Conservation (phyloP, 2,113 vertebrate species). For the Anthoscopus minutus region DNA sequence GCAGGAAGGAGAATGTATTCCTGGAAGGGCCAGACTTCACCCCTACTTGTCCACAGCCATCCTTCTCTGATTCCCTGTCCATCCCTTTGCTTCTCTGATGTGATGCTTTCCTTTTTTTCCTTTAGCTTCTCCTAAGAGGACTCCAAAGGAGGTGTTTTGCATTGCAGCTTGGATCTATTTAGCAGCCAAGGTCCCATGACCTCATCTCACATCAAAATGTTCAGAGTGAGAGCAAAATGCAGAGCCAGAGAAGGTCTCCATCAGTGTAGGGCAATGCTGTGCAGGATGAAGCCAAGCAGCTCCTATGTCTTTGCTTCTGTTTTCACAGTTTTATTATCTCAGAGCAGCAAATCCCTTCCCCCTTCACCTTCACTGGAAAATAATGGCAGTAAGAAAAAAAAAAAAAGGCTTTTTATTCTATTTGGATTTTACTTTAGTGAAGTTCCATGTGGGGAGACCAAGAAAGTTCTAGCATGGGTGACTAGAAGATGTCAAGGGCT, state of each 20-base stretch:
- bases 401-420: neutral
- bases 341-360: neutral
- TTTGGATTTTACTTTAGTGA: neutral
- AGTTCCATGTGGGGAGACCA: neutral
- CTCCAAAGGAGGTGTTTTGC: neutral
- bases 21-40: neutral
- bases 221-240: neutral
- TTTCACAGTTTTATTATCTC: neutral
- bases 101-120: neutral
- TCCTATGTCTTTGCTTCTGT: neutral
- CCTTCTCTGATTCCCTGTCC: neutral
- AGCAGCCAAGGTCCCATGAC: neutral
- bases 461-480: neutral
- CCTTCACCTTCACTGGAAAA: neutral
- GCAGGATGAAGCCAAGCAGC: neutral
- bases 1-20: neutral
- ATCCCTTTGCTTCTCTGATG: neutral
- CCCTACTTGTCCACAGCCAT: neutral
- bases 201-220: neutral
- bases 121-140: neutral
- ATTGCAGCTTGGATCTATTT: neutral
- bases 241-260: neutral
- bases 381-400: neutral
- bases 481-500: neutral
- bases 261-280: neutral